Percentiles rank a stretch among this genome's conserved stretches.
These are phyloP conservation scores for Hyphantria cunea DNA, from an alignment of 1,140 invertebrate species.

Conservation along the genomic window DNA sequence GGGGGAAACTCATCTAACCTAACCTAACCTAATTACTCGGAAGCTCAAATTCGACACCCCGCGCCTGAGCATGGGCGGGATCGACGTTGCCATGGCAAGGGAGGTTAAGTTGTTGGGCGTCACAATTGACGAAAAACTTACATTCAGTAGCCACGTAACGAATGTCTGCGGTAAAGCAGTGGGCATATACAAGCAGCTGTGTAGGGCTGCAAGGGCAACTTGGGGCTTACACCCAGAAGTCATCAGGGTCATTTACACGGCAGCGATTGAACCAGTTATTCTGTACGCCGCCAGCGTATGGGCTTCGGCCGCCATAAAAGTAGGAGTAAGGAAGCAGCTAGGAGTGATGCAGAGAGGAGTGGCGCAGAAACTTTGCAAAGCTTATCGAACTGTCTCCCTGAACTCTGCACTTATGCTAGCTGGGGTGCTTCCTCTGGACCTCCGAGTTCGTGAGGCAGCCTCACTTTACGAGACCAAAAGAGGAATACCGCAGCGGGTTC, in stretches of 20 bases:
- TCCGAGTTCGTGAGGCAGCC: constrained; percentile 33
- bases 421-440: constrained; percentile 36
- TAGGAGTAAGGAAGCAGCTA: background rate
- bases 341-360: constrained; percentile 2
- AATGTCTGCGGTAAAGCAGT: constrained; percentile 3
- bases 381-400: constrained; percentile 34
- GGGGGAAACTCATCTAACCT: too few species aligned
- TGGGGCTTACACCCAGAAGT: constrained; percentile 4
- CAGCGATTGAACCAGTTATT: background rate
- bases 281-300: constrained; percentile 4
- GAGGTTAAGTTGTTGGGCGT: constrained; percentile 6
- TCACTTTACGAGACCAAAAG: constrained; percentile 30
- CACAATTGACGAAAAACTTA: background rate
- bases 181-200: constrained; percentile 1
- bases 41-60: constrained; percentile 10
- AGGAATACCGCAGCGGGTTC: background rate
- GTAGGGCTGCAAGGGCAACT: background rate
- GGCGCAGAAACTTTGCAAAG: constrained; percentile 34
- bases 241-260: background rate
- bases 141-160: constrained; percentile 1
- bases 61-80: background rate
- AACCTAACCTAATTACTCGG: too few species aligned
- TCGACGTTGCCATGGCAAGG: background rate
- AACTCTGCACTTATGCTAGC: constrained; percentile 32
- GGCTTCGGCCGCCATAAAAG: background rate